Percentiles rank a stretch among this genome's conserved stretches.
Evolutionary conservation across 2,888 invertebrate species (phyloP).

Genomic region (Spisula solida): DNA sequence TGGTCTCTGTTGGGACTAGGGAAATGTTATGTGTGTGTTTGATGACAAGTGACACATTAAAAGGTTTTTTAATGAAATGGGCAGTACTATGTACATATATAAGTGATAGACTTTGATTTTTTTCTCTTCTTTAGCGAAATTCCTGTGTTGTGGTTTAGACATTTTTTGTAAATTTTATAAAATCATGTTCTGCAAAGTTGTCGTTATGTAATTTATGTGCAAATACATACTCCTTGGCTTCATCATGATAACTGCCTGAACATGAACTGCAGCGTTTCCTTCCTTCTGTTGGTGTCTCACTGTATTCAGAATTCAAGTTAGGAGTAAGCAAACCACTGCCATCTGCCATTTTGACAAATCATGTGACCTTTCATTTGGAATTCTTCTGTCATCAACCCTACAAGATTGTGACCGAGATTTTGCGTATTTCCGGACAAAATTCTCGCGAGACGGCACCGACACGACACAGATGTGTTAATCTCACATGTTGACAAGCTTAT

Average conservation of each 20-base stretch:
- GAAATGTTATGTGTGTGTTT: too few species aligned
- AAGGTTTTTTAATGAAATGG: too few species aligned
- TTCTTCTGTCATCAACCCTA: neutral
- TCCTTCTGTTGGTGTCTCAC: neutral
- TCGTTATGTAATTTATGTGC: neutral
- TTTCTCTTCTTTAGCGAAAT: too few species aligned
- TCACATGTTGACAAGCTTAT: neutral
- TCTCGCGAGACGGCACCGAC: neutral
- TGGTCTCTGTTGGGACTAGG: too few species aligned
- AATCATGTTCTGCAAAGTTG: too few species aligned
- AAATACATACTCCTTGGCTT: conserved; percentile 42
- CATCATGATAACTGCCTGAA: conserved; percentile 40
- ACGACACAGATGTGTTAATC: neutral
- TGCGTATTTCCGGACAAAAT: neutral
- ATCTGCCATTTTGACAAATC: conserved; percentile 32
- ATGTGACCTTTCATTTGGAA: conserved; percentile 15
- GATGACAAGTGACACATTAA: too few species aligned
- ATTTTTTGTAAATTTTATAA: too few species aligned
- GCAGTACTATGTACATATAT: too few species aligned
- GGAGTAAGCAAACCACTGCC: neutral
- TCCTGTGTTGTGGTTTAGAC: too few species aligned
- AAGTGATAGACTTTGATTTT: too few species aligned
- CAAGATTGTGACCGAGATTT: neutral
- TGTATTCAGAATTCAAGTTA: neutral
- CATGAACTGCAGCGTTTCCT: conserved; percentile 57